Conservation (phyloP, 2,113 vertebrate species). For the Budorcas taxicolor region DNA sequence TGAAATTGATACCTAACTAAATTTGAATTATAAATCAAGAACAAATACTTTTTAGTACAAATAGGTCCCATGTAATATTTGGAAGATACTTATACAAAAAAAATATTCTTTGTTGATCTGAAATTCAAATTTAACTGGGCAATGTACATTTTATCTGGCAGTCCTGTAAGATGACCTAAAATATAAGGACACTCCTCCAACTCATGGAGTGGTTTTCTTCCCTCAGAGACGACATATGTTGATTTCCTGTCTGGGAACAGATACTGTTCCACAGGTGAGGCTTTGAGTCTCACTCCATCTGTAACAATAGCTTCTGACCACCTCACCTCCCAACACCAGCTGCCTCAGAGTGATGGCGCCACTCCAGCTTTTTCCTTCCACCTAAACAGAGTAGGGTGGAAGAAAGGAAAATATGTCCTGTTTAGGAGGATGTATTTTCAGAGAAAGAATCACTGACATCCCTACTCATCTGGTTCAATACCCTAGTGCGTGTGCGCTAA, state of each 20-base stretch:
- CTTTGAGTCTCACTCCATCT: neutral
- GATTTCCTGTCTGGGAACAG: neutral
- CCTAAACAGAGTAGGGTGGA: neutral
- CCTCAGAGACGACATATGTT: neutral
- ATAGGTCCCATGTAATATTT: neutral
- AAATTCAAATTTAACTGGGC: neutral
- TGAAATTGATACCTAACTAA: neutral
- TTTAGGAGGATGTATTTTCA: neutral
- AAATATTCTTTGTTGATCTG: neutral
- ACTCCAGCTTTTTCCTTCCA: neutral
- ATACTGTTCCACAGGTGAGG: neutral
- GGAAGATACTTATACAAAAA: neutral
- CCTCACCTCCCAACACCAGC: neutral
- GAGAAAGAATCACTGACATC: neutral
- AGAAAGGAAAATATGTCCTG: neutral
- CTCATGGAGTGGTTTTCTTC: neutral
- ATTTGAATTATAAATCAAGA: slow-evolving; percentile 24
- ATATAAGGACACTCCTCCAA: neutral
- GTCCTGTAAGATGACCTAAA: neutral
- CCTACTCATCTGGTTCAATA: neutral
- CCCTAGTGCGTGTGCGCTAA: fast-evolving
- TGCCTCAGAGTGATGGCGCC: neutral
- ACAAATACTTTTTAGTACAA: slow-evolving; percentile 18
- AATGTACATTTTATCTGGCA: slow-evolving; percentile 9
- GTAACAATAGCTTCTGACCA: neutral